Evolutionary conservation across 1,140 invertebrate genomes (phyloP).

Genomic region (Neoseiulus cucumeris): DNA sequence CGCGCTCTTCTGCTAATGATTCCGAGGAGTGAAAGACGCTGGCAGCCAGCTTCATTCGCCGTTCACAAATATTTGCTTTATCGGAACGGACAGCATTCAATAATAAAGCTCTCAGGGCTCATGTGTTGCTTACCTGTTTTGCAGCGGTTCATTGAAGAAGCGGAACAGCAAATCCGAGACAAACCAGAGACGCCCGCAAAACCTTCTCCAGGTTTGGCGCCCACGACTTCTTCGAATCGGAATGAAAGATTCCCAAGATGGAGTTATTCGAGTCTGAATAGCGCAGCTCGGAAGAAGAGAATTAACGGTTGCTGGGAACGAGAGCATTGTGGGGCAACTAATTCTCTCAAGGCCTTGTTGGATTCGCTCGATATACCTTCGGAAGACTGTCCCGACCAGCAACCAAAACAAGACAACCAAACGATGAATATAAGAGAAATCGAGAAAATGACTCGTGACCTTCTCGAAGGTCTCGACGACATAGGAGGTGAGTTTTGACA

Average conservation of each 20-base stretch:
- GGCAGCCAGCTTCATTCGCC: no score
- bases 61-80: background rate
- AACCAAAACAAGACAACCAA: background rate
- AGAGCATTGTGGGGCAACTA: background rate
- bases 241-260: background rate
- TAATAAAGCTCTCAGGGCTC: no score
- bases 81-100: background rate
- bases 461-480: background rate
- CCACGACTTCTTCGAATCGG: background rate
- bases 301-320: background rate
- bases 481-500: background rate
- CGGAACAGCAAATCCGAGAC: background rate
- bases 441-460: background rate
- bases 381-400: background rate
- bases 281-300: background rate
- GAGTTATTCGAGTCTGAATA: constrained; percentile 6
- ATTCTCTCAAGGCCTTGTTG: no score
- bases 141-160: background rate
- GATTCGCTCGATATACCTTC: background rate
- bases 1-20: no score
- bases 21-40: no score
- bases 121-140: background rate
- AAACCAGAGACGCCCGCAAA: background rate
- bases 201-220: background rate
- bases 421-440: background rate